These are phyloP conservation scores for Microhierax caerulescens DNA, from an alignment of 2,797 vertebrate genomes.

Conservation along the genomic window DNA sequence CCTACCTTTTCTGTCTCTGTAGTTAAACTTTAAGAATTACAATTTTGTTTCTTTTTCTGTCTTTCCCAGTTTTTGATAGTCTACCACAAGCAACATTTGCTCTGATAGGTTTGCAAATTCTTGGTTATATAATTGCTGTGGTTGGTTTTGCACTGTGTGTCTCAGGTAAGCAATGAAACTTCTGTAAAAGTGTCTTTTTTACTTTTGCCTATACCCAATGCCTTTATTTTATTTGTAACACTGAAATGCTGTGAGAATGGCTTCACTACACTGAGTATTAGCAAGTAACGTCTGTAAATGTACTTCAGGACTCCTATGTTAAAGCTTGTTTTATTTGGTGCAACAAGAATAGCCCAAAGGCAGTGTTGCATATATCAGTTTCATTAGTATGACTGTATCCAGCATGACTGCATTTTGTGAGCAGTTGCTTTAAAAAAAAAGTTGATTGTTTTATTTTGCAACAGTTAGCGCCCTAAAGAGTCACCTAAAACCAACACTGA, in stretches of 20 bases:
- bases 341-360: neutral
- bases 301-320: neutral
- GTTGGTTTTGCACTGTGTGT: constrained; percentile 72
- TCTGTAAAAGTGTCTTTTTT: neutral
- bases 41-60: neutral
- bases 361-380: neutral
- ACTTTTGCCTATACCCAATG: neutral
- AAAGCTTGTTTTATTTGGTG: neutral
- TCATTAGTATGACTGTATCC: neutral
- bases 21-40: neutral
- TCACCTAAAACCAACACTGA: neutral
- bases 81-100: constrained; percentile 20
- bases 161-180: constrained; percentile 58
- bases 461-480: neutral
- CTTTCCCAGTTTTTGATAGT: constrained; percentile 57
- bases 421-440: neutral
- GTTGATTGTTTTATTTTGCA: neutral
- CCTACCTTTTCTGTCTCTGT: neutral
- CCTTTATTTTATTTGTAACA: neutral
- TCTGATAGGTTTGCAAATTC: constrained; percentile 65
- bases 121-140: constrained; percentile 71
- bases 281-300: neutral
- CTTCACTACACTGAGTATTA: neutral
- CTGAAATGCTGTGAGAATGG: neutral
- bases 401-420: neutral